phyloP scores from a whole-genome alignment of 53 echinoderm and acorn worm species.

The Holothuria leucospilota region DNA sequence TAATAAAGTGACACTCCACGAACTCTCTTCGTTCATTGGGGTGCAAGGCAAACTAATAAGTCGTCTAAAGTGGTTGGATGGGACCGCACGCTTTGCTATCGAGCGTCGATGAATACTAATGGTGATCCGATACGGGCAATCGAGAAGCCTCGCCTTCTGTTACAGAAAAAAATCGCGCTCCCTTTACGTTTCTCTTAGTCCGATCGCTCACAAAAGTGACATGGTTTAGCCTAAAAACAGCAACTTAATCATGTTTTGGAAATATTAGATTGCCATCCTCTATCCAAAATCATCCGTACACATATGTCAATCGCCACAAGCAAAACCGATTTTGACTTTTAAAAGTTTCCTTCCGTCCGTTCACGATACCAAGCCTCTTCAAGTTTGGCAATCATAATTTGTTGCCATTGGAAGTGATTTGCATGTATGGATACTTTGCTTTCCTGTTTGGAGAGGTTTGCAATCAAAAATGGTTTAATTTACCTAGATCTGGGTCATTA shows the following conservation, averaged over 20 bases:
- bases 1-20: slow-evolving; percentile 36
- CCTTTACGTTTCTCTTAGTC: slow-evolving; percentile 13
- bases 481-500: not conserved
- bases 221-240: slow-evolving; percentile 56
- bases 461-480: slow-evolving; percentile 15
- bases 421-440: not conserved
- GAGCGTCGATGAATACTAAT: slow-evolving; percentile 45
- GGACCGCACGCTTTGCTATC: slow-evolving; percentile 46
- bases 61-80: slow-evolving; percentile 29
- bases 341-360: slow-evolving; percentile 29
- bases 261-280: slow-evolving; percentile 46
- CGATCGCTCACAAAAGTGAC: slow-evolving; percentile 36
- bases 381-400: slow-evolving; percentile 34
- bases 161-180: slow-evolving; percentile 7
- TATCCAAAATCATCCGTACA: slow-evolving; percentile 16
- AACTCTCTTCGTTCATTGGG: slow-evolving; percentile 25
- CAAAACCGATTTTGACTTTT: slow-evolving; percentile 53
- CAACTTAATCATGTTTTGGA: slow-evolving; percentile 55
- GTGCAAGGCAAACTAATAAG: slow-evolving; percentile 45
- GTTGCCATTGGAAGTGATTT: slow-evolving; percentile 35
- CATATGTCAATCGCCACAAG: slow-evolving; percentile 53
- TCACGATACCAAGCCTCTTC: slow-evolving; percentile 32
- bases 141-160: slow-evolving; percentile 44
- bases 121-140: slow-evolving; percentile 34
- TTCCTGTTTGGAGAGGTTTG: too few species aligned